These are phyloP conservation scores for Bufo gargarizans DNA, from an alignment of 2,113 vertebrate genomes.

Conservation along the genomic window DNA sequence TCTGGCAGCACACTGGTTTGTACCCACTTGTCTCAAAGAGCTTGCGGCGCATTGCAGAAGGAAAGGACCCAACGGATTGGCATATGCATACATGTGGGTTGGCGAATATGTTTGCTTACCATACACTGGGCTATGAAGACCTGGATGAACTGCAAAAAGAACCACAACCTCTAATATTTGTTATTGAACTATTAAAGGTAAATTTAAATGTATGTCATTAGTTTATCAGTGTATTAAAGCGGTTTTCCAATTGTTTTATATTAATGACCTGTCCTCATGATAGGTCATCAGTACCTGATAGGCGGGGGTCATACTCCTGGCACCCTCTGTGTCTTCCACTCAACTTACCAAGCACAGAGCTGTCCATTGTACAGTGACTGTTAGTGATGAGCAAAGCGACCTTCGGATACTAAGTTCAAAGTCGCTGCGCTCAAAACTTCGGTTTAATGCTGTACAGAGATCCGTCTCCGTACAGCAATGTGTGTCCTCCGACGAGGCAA, in stretches of 20 bases:
- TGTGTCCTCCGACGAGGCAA: too few species aligned
- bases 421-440: too few species aligned
- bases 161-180: slow-evolving; percentile 89
- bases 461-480: too few species aligned
- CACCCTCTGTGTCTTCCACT: too few species aligned
- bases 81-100: slow-evolving; percentile 83
- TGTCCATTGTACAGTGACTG: too few species aligned
- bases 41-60: slow-evolving; percentile 81
- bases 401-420: too few species aligned
- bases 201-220: neutral
- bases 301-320: too few species aligned
- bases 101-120: slow-evolving; percentile 91
- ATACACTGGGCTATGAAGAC: slow-evolving; percentile 83
- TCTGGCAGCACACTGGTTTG: slow-evolving; percentile 80
- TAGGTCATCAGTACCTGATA: too few species aligned
- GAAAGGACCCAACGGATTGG: slow-evolving; percentile 86
- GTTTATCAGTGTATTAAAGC: neutral
- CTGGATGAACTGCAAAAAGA: slow-evolving; percentile 89
- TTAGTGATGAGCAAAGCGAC: too few species aligned
- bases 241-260: neutral
- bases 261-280: too few species aligned
- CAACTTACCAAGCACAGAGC: too few species aligned
- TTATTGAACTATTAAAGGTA: slow-evolving; percentile 91
- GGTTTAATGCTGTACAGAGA: too few species aligned
- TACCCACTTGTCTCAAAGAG: slow-evolving; percentile 86